Conservation (phyloP, 1,140 invertebrate genomes). For the Cherax destructor region DNA sequence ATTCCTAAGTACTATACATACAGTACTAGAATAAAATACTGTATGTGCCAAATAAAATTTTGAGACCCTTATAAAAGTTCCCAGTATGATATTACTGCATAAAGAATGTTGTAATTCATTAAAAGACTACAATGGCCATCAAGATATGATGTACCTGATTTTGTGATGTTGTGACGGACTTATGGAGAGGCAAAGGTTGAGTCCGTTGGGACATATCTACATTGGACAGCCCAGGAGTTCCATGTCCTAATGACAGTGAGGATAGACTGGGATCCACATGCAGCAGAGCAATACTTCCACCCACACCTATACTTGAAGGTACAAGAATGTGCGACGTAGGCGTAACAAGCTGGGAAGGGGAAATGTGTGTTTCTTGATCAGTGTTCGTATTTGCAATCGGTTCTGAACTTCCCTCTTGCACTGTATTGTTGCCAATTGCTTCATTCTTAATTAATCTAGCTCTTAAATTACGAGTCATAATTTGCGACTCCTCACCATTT, state of each 20-base stretch:
- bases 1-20: too few species aligned
- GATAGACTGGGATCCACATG: slow-evolving; percentile 46
- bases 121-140: neutral
- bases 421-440: slow-evolving; percentile 17
- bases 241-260: slow-evolving; percentile 26
- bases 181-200: slow-evolving; percentile 53
- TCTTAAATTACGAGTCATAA: slow-evolving; percentile 21
- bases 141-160: slow-evolving; percentile 33
- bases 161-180: slow-evolving; percentile 29
- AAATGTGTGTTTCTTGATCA: slow-evolving; percentile 22
- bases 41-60: neutral
- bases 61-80: neutral
- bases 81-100: neutral
- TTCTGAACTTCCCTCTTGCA: slow-evolving; percentile 25
- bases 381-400: slow-evolving; percentile 20
- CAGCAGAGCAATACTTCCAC: slow-evolving; percentile 50
- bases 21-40: neutral
- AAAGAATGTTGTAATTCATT: too few species aligned
- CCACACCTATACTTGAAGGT: slow-evolving; percentile 52
- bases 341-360: slow-evolving; percentile 41
- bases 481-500: slow-evolving; percentile 24
- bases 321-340: slow-evolving; percentile 41
- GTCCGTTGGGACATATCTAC: slow-evolving; percentile 52
- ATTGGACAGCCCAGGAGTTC: slow-evolving; percentile 35
- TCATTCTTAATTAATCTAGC: slow-evolving; percentile 41